Evolutionary conservation across 2,888 invertebrate species (phyloP).

Genomic region (Erebia epiphron): DNA sequence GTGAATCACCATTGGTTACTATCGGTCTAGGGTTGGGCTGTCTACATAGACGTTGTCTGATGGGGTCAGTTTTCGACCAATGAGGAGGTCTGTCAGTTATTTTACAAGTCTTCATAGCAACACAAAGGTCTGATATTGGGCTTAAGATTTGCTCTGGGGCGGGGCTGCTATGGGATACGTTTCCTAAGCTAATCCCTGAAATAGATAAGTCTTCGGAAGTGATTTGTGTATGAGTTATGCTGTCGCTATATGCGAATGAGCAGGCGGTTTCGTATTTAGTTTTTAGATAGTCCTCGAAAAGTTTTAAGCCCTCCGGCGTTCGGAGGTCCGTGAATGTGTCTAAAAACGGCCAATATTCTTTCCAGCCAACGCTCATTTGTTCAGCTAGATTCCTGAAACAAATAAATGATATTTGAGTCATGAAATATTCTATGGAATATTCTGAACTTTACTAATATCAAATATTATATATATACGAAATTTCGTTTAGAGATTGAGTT

Average conservation of each 20-base stretch:
- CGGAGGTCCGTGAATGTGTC: constrained; percentile 91
- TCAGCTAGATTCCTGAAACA: constrained; percentile 72
- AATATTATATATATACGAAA: too few species aligned
- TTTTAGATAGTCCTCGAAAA: constrained; percentile 89
- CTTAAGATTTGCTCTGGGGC: constrained; percentile 61
- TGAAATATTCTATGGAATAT: too few species aligned
- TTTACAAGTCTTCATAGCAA: constrained; percentile 81
- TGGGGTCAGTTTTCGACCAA: constrained; percentile 65
- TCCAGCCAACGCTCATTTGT: constrained; percentile 90
- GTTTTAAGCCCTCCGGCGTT: constrained; percentile 86
- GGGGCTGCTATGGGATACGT: constrained; percentile 51
- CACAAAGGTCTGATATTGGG: constrained; percentile 84
- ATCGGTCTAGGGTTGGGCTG: constrained; percentile 56
- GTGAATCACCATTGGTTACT: constrained; percentile 57
- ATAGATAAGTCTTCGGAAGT: constrained; percentile 61
- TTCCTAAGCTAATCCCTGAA: constrained; percentile 60
- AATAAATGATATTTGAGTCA: neutral
- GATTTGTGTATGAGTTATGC: constrained; percentile 56
- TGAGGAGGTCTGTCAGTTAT: constrained; percentile 66
- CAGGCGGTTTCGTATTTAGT: constrained; percentile 76
- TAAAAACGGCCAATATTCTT: constrained; percentile 96
- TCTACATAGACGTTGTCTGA: constrained; percentile 62
- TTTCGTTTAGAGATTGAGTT: too few species aligned
- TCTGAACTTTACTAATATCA: too few species aligned
- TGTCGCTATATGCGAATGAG: constrained; percentile 66